A percentile compares a stretch with the other conserved stretches of the same genome.
Conservation (phyloP, 2,797 vertebrate genomes). For the Menidia menidia region DNA sequence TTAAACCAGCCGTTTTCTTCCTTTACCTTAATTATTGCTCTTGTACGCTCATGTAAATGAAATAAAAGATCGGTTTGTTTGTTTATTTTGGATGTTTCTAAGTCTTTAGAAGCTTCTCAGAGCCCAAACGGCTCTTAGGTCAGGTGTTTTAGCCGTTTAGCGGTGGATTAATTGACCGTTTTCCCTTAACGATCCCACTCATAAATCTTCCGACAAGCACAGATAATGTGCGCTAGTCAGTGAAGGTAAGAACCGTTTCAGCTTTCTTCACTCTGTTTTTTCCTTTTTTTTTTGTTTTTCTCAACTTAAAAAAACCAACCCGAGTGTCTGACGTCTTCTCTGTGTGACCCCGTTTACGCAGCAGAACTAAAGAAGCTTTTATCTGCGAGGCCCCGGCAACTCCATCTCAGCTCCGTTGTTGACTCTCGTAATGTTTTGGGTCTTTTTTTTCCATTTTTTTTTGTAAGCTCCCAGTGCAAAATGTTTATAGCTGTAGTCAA, state of each 20-base stretch:
- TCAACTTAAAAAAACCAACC: neutral
- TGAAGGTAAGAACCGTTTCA: slow-evolving; percentile 70
- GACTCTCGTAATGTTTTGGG: slow-evolving; percentile 18
- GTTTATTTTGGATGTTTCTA: neutral
- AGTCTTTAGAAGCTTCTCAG: neutral
- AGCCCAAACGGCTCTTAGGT: neutral
- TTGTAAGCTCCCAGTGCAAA: slow-evolving; percentile 78
- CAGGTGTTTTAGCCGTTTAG: neutral
- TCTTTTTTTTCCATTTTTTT: slow-evolving; percentile 72
- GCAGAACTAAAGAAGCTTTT: slow-evolving; percentile 73
- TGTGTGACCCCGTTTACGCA: slow-evolving; percentile 33
- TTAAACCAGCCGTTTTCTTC: neutral
- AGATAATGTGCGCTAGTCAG: slow-evolving; percentile 89
- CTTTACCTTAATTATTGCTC: neutral
- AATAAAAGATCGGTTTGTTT: neutral
- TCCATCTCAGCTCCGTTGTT: slow-evolving; percentile 48
- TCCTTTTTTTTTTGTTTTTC: neutral
- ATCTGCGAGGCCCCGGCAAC: slow-evolving; percentile 59
- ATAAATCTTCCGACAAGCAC: slow-evolving; percentile 98
- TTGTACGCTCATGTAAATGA: slow-evolving; percentile 4
- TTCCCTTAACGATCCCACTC: slow-evolving; percentile 90
- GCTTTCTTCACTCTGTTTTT: neutral
- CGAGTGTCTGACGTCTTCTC: slow-evolving; percentile 19
- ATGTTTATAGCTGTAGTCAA: slow-evolving; percentile 87
- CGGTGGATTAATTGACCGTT: slow-evolving; percentile 26